Evolutionary conservation across 2,113 vertebrate species (phyloP), one percentile per base, ranked within the genome.

Genomic region (Acanthisitta chloris): DNA sequence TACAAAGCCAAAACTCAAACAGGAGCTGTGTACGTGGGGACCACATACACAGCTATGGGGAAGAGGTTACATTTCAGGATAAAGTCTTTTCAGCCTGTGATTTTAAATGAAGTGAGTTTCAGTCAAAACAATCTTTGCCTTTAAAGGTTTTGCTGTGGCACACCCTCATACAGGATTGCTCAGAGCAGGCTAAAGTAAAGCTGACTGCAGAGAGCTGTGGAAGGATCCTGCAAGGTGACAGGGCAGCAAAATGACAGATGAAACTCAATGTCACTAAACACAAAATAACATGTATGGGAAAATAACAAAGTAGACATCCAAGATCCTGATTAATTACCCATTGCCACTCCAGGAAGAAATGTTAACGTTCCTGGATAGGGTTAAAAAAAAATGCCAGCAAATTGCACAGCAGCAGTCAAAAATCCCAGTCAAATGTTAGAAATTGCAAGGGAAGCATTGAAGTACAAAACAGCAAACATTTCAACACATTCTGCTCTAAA

Each of bases 1-100:
- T 6, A 0, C 0, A 0, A 67, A 46, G 8, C 24, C n/a, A 16
- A 42, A 58, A 54, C 12, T 52, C 42, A 45, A 13, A 40, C 2
- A 82, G 25, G 25, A 48, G 18, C 33, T 85, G 6, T 45, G 34
- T 54, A 40, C 20, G 16, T 16, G 28, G 38, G 25, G 17, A 61
- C 12, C 12, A 8, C n/a, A 5, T 59, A 43, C 33, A 26, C 28
- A 71, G 55, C 28, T 71, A 9, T 26, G 19, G n/a, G 2, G 29
- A 45, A 29, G 18, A 77, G 79, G 11, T 25, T 46, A 4, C 4
- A 1, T 59, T 86, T 76, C 62, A 67, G 10, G 16, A 33, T 26
- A 76, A 86, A 54, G 51, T 72, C 12, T 87, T 90, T 85, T 36
- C 29, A 80, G 43, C 8, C 33, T 54, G 9, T 76, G 55, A 52